phyloP scores from a whole-genome alignment of 2,797 vertebrate species.

The Rousettus madagascariensis region DNA sequence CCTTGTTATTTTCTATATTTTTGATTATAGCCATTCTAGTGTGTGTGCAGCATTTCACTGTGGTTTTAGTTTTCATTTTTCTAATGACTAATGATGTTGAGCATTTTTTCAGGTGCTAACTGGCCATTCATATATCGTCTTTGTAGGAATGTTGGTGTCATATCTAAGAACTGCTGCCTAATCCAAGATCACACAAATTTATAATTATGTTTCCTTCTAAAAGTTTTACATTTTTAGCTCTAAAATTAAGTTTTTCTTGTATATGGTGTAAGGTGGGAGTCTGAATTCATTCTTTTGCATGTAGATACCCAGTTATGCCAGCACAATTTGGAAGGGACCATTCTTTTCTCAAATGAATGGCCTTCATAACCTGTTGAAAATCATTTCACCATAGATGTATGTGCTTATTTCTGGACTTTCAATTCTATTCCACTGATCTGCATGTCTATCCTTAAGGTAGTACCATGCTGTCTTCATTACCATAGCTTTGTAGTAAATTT shows the following conservation, averaged over 20 bases:
- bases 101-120: background rate
- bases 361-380: background rate
- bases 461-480: background rate
- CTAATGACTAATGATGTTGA: background rate
- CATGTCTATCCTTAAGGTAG: background rate
- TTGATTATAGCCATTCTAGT: background rate
- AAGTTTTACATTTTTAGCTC: background rate
- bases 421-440: background rate
- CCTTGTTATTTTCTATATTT: background rate
- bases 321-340: background rate
- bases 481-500: background rate
- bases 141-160: background rate
- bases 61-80: background rate
- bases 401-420: background rate
- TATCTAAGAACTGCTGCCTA: slow-evolving; percentile 1
- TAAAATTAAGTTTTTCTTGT: background rate
- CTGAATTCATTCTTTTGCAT: background rate
- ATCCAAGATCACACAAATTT: background rate
- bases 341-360: background rate
- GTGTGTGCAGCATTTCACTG: background rate
- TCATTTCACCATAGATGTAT: background rate
- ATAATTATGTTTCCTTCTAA: background rate
- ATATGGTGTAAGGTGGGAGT: background rate
- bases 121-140: background rate
- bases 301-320: background rate